These are phyloP conservation scores for Drosophila auraria DNA, from an alignment of 1,140 invertebrate genomes.

Conservation along the genomic window DNA sequence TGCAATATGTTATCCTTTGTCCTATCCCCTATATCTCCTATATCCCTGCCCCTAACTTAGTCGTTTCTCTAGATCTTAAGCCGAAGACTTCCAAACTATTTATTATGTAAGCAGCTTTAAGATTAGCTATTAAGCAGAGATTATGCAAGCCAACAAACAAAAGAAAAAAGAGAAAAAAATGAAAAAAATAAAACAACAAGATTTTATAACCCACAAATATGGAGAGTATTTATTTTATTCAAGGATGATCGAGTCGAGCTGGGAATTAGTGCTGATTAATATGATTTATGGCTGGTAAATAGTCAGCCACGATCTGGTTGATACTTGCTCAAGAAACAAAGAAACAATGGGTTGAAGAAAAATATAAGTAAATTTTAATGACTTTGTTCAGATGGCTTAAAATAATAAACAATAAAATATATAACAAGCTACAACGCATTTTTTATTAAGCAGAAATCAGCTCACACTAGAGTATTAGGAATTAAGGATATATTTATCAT, in stretches of 20 bases:
- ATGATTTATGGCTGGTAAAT: not conserved
- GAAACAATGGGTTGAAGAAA: not conserved
- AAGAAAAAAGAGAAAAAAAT: conserved; percentile 18
- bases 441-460: not conserved
- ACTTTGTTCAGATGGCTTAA: not conserved
- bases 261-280: not conserved
- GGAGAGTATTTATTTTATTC: conserved; percentile 1
- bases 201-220: conserved; percentile 51
- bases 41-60: conserved; percentile 33
- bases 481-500: not conserved
- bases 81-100: conserved; percentile 79
- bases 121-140: conserved; percentile 36
- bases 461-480: not conserved
- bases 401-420: not conserved
- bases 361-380: not conserved
- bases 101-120: conserved; percentile 69
- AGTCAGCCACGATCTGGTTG: not conserved
- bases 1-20: conserved; percentile 21
- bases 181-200: conserved; percentile 48
- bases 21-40: conserved; percentile 13
- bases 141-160: conserved; percentile 22
- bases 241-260: not conserved
- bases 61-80: conserved; percentile 73
- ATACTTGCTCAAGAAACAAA: not conserved
- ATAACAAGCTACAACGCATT: not conserved